These are phyloP conservation scores for Glomeris maerens DNA, from an alignment of 1,140 invertebrate species.

Conservation along the genomic window DNA sequence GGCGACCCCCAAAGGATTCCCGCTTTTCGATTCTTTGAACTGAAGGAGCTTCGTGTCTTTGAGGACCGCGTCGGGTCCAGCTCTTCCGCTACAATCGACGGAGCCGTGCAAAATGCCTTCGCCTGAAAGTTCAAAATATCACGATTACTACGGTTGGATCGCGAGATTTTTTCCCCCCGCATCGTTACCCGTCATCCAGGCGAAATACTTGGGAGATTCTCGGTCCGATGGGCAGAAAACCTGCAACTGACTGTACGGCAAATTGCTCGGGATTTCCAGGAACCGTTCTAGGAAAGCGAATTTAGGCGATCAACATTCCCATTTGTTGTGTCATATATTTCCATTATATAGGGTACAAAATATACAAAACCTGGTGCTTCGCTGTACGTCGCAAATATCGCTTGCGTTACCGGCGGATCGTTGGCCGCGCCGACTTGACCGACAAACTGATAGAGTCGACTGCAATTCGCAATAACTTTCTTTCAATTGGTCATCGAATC, in stretches of 20 bases:
- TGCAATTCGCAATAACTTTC: too few relatives aligned
- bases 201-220: conserved; percentile 57
- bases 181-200: conserved; percentile 57
- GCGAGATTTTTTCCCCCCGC: not conserved
- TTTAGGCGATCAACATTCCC: not conserved
- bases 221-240: conserved; percentile 54
- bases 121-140: conserved; percentile 2
- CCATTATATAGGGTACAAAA: too few relatives aligned
- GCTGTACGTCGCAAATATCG: not conserved
- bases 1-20: conserved; percentile 54
- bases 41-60: conserved; percentile 44
- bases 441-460: too few relatives aligned
- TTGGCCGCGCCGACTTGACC: too few relatives aligned
- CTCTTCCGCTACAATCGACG: conserved; percentile 25
- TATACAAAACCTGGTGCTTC: too few relatives aligned
- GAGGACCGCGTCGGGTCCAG: conserved; percentile 38
- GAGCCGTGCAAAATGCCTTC: conserved; percentile 32
- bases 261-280: conserved; percentile 54
- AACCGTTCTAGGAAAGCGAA: not conserved
- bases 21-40: conserved; percentile 34
- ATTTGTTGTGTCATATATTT: too few relatives aligned
- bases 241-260: conserved; percentile 63
- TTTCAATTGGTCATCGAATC: too few relatives aligned
- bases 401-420: not conserved
- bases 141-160: not conserved